phyloP scores from a whole-genome alignment of 2,888 invertebrate genomes.

The Trichopoda pennipes region DNA sequence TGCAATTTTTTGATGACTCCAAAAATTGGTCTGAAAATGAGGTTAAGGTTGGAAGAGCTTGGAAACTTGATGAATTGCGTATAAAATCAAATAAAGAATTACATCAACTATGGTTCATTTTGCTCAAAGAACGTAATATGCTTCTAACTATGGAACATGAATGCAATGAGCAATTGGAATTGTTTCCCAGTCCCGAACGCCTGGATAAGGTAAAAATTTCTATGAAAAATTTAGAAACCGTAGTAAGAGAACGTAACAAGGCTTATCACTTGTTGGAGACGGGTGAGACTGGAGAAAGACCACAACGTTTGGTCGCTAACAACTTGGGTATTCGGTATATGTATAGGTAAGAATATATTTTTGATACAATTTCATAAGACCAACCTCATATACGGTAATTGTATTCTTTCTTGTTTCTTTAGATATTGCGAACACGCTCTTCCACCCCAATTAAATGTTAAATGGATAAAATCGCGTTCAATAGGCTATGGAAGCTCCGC shows the following conservation, averaged over 20 bases:
- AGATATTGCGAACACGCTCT: conserved; percentile 84
- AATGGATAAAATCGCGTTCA: conserved; percentile 84
- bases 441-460: conserved; percentile 86
- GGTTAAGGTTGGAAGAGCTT: conserved; percentile 91
- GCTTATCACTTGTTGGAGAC: conserved; percentile 95
- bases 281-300: conserved; percentile 91
- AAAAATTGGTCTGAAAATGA: conserved; percentile 90
- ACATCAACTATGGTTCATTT: conserved; percentile 96
- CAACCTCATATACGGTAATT: background rate
- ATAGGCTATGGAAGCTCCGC: conserved; percentile 84
- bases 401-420: conserved; percentile 44
- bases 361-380: background rate
- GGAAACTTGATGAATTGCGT: conserved; percentile 94
- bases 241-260: conserved; percentile 94
- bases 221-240: conserved; percentile 95
- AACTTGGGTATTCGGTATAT: conserved; percentile 84
- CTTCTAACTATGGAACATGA: conserved; percentile 96
- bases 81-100: conserved; percentile 97
- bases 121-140: conserved; percentile 98
- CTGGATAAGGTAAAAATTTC: conserved; percentile 96
- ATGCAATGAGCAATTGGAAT: conserved; percentile 84
- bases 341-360: conserved; percentile 79
- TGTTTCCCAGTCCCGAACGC: conserved; percentile 95
- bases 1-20: conserved; percentile 94
- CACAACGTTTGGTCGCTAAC: conserved; percentile 83